These are phyloP conservation scores for Plagodis dolabraria DNA, from an alignment of 2,888 invertebrate species.

Conservation along the genomic window DNA sequence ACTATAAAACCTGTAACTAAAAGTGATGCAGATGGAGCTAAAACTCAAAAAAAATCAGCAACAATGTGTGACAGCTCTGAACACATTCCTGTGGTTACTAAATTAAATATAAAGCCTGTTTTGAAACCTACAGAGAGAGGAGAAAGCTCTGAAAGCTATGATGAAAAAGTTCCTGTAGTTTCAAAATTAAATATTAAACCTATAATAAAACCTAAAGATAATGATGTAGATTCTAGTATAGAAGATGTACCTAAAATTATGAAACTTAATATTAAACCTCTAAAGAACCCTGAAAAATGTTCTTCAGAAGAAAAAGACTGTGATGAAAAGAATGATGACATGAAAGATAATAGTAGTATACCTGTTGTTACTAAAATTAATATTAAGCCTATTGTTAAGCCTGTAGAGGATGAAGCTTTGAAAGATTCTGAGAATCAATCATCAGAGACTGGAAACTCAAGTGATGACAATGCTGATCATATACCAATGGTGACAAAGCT, in stretches of 20 bases:
- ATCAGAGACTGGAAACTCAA: conserved; percentile 77
- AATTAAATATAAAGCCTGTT: conserved; percentile 78
- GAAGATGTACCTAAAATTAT: conserved; percentile 81
- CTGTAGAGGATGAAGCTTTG: conserved; percentile 63
- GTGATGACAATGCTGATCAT: conserved; percentile 76
- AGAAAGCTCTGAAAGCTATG: conserved; percentile 60
- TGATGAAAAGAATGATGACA: conserved; percentile 70
- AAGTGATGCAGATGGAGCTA: conserved; percentile 55
- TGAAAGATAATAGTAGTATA: conserved; percentile 69
- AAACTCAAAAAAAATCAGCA: conserved; percentile 56
- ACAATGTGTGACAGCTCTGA: conserved; percentile 60
- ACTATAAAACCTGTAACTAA: conserved; percentile 82
- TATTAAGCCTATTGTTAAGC: conserved; percentile 85
- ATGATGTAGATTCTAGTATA: conserved; percentile 73
- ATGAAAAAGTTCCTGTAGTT: conserved; percentile 77
- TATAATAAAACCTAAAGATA: conserved; percentile 77
- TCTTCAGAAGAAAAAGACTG: conserved; percentile 76
- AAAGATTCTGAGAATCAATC: conserved; percentile 77
- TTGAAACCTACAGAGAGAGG: conserved; percentile 70
- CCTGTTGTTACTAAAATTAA: conserved; percentile 81
- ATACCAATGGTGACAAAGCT: conserved; percentile 82
- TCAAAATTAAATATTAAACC: conserved; percentile 85
- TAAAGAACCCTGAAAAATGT: conserved; percentile 75
- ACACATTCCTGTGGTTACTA: conserved; percentile 72
- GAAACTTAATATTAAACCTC: conserved; percentile 83